Evolutionary conservation across 2,797 vertebrate genomes (phyloP), one percentile per base, ranked within the genome.

Genomic region (Dipus sagitta): DNA sequence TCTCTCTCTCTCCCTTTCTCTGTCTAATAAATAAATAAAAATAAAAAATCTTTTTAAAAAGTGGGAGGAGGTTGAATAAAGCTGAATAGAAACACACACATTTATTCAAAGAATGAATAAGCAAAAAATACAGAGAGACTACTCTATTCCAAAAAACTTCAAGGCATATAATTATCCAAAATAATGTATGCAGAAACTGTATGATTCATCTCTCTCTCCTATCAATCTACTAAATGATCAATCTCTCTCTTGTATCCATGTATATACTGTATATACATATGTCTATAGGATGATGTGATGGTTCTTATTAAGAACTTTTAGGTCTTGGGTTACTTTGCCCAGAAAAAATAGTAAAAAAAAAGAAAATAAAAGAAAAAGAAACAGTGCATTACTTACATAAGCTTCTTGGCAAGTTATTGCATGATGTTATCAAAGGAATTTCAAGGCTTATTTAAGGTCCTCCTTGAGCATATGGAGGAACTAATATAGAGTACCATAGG

Each of bases 341-440:
- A 92, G 60, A 87, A 89, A 28, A 68, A 90, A 85, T 58, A 68
- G n/a, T 84, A 7, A 89, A 91, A 82, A 89, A 15, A 3, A 11
- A 47, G 9, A 9, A 47, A 47, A 11, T 7, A 10, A 47, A 47
- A 47, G 11, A 47, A 47, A 47, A 47, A 47, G 47, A 47, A 47
- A 47, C 9, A 47, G 4, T 85, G 65, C 72, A 65, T 34, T 72
- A 91, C 26, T 60, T 65, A 82, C 21, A 32, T 79, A 89, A 58
- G 9, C 34, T 83, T 93, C 58, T 93, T 76, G 21, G 34, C 58
- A 92, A 86, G n/a, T 86, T 90, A 83, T 68, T 72, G 54, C 20
- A 30, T 20, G 34, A 18, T 92, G 13, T 17, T 92, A 76, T 91
- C 65, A 32, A 68, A 42, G 32, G n/a, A 3, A 76, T 94, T 94